Evolutionary conservation across 2,113 vertebrate genomes (phyloP), one percentile per base, ranked within the genome.

Genomic region (Mirza zaza): DNA sequence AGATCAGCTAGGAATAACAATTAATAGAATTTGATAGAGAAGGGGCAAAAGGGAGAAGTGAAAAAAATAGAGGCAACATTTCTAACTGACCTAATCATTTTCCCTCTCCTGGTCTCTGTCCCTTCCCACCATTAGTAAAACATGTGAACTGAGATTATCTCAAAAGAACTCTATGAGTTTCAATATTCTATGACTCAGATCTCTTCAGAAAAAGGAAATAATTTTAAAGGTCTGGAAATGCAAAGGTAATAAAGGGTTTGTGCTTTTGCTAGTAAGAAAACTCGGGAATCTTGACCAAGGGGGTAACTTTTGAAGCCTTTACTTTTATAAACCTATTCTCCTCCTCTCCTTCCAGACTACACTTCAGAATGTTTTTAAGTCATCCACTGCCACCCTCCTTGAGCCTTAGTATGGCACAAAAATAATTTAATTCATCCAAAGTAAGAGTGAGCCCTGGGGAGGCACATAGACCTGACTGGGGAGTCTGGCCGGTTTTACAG

Each of bases 231-330:
- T 80, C 71, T 57, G 9, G 3, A 93, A 81, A 63, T 88, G 5
- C 45, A 93, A 94, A 87, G 10, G 7, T 67, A 82, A 88, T 48
- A 14, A 48, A 63, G 25, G 15, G n/a, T 68, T 48, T 80, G 5
- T 82, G 15, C 7, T 11, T 71, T 76, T 57, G 8, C 17, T 91
- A 42, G 27, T 82, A 71, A 92, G 29, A 89, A 82, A 92, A 73
- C 67, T 90, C 42, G 52, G 36, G 13, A 65, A 82, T 90, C 32
- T 76, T 96, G 27, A 86, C 3, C 3, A 71, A 92, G 32, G 90
- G 8, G 90, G 8, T 83, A 65, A 87, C 10, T 14, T 97, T 93
- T 95, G 11, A 93, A 91, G 20, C 15, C 6, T 87, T 90, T 91
- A 52, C 3, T 75, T 12, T 59, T 92, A 14, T 55, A 97, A 93